A percentile compares a stretch with the other conserved stretches of the same genome.
Evolutionary conservation across 2,113 vertebrate species (phyloP).

Genomic region (Onychostoma macrolepis): DNA sequence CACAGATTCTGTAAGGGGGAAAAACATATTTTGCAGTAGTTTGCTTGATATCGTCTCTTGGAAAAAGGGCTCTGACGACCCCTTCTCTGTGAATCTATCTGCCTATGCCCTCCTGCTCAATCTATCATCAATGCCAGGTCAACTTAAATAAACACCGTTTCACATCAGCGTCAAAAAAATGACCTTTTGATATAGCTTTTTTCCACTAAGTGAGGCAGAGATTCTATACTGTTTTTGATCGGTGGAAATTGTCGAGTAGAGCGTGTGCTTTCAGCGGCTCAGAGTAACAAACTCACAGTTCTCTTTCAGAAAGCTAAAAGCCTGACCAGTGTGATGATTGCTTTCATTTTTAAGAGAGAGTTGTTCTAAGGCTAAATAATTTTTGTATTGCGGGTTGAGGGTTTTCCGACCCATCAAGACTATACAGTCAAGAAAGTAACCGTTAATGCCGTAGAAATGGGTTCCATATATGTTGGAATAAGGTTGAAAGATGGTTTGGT

Average conservation of each 20-base stretch:
- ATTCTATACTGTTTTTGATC: background rate
- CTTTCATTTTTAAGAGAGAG: constrained; percentile 41
- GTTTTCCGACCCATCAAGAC: background rate
- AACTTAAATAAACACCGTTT: constrained; percentile 27
- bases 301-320: constrained; percentile 43
- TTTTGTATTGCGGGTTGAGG: constrained; percentile 35
- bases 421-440: background rate
- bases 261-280: constrained; percentile 4
- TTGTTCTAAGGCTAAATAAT: constrained; percentile 35
- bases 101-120: background rate
- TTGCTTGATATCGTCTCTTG: background rate
- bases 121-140: background rate
- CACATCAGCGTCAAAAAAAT: constrained; percentile 32
- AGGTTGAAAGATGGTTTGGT: background rate
- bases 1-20: background rate
- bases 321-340: constrained; percentile 27
- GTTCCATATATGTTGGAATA: background rate
- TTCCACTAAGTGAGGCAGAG: constrained; percentile 2
- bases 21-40: background rate
- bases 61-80: background rate
- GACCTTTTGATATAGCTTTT: constrained; percentile 29
- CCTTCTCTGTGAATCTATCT: background rate
- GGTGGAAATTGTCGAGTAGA: constrained; percentile 9
- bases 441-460: background rate
- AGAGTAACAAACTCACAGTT: constrained; percentile 20